Base-by-base conservation (phyloP, 2,888 invertebrate species). In the Geophilus truncorum region DNA sequence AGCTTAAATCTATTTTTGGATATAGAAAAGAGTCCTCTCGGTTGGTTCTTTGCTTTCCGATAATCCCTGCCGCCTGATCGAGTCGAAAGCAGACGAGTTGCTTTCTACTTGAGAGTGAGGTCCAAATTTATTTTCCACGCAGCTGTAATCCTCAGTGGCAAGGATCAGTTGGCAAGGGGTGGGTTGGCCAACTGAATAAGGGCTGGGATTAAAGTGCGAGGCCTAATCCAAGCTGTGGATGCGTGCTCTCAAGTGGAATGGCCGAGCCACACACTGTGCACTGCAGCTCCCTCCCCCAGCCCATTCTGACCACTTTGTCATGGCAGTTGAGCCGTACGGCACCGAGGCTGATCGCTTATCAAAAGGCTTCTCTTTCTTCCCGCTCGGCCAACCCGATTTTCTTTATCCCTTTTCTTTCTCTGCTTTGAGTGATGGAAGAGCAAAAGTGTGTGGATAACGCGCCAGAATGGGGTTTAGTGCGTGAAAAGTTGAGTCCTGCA, bases 1-100 rank as follows among this genome's bases (percentile, higher is more conserved):
- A 81, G 81, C 81, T 75, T 78, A 81, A 81, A 81, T 81, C 81
- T 81, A 81, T 81, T 81, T 81, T 75, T 40, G 79, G 81, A 75
- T 78, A 77, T 57, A 57, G 76, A 45, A 76, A 28, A 78, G 36
- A 45, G 21, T 10, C 36, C 40, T 78, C 40, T 70, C n/a, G 70
- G 70, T 70, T 25, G 25, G 25, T 70, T 70, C 70, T 70, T 70
- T 70, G 70, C 77, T 77, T 77, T 34, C 34, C 77, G 77, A 32
- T 77, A 77, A 77, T 77, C 77, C 77, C 36, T 36, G 77, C 77
- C 77, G 78, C 40, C 45, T 77, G 51, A 78, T 45, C 40, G 45
- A 45, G 36, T 40, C 23, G 10, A 23, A 23, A 78, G 77, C 77
- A 77, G 34, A 77, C 77, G 70, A 70, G 70, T 70, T 70, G 70